phyloP scores from a whole-genome alignment of 2,888 invertebrate genomes.

The Andrena bicolor region DNA sequence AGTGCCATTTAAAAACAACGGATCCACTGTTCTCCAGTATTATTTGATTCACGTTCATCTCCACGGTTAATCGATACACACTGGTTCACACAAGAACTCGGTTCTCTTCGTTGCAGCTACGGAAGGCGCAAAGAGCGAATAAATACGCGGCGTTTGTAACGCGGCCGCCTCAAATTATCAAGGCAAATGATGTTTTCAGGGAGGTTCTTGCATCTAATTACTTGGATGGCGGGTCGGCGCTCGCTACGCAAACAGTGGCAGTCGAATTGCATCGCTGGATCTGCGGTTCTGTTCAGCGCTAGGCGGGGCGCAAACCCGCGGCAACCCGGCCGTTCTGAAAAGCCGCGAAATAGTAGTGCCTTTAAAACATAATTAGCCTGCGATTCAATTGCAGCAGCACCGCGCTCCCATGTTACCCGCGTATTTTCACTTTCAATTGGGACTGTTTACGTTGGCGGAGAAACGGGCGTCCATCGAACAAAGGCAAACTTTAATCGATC shows the following conservation, averaged over 20 bases:
- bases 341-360: constrained; percentile 19
- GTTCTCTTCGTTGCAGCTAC: not conserved
- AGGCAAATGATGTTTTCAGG: constrained; percentile 72
- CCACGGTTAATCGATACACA: not conserved
- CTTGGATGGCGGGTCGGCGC: constrained; percentile 8
- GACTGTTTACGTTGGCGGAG: constrained; percentile 22
- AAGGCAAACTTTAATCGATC: constrained; percentile 18
- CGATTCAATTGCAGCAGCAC: not conserved
- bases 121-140: constrained; percentile 1
- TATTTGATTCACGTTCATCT: not conserved
- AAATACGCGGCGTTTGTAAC: constrained; percentile 25
- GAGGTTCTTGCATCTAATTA: constrained; percentile 49
- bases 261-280: constrained; percentile 27
- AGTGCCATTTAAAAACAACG: not conserved
- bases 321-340: constrained; percentile 8
- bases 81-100: not conserved
- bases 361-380: constrained; percentile 32
- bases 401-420: constrained; percentile 2
- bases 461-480: not conserved
- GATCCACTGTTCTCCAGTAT: no score
- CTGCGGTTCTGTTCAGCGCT: not conserved
- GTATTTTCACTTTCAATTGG: constrained; percentile 43
- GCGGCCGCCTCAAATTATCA: constrained; percentile 68
- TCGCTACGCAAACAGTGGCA: constrained; percentile 41
- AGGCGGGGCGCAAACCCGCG: constrained; percentile 14